Evolutionary conservation across 2,113 vertebrate genomes (phyloP), one percentile per base, ranked within the genome.

Genomic region (Ciconia maguari): DNA sequence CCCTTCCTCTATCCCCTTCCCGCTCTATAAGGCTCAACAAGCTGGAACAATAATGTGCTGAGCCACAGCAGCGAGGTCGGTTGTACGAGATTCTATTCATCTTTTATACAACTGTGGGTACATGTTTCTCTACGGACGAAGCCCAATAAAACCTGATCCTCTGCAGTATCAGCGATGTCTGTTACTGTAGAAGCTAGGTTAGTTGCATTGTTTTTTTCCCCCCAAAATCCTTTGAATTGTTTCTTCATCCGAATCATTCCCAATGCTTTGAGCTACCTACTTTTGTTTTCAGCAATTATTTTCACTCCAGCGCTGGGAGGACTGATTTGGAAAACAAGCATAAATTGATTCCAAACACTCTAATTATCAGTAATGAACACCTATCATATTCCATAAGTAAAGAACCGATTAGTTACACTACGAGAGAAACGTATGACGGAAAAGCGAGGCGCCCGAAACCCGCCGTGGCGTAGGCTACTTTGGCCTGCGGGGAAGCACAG

Each of bases 301-400:
- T 97, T 94, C 94, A 97, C 89, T 94, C 72, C 77, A 42, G 80
- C 65, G 79, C 81, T 87, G 79, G 94, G 72, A 94, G 76, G 79
- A 93, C 84, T 92, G 86, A 94, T 94, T 94, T 61, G 54, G 89
- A 97, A 98, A 93, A 92, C 88, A 96, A 96, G 96, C 91, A 93
- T 13, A 95, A 94, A 91, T 84, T 91, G 95, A 95, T 92, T 97
- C 92, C 96, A 96, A 97, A 97, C 90, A 95, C 94, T 80, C 93
- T 96, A 97, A 93, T 89, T 94, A 96, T 92, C 94, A 87, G 91
- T 95, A 96, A 97, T 94, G 92, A 98, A 96, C 97, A 97, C 91
- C 90, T 95, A 96, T 93, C 94, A 91, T 86, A 92, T 90, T 95
- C 94, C 93, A 69, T 85, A 88, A 83, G 86, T 38, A 65, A 83